Evolutionary conservation across 2,797 vertebrate species (phyloP).

Genomic region (Eupleurogrammus muticus): DNA sequence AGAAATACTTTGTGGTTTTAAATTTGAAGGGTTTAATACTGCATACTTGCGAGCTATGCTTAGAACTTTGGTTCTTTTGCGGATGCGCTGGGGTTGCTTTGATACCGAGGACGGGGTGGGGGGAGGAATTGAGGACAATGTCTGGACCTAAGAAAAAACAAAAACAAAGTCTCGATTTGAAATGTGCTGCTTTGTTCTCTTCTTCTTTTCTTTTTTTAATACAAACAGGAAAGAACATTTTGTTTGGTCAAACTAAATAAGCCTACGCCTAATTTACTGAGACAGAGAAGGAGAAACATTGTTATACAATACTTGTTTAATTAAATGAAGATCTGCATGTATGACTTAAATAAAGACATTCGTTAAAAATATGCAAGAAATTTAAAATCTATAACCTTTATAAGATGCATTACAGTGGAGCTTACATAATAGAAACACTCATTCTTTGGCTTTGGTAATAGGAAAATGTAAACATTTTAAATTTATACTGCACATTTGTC

Average conservation of each 20-base stretch:
- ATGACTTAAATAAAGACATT: no score
- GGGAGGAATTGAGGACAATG: slow-evolving; percentile 85
- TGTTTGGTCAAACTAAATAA: background rate
- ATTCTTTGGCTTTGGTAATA: slow-evolving; percentile 2
- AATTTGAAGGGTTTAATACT: background rate
- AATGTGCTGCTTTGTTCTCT: background rate
- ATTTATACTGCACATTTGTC: background rate
- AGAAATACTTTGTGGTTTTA: background rate
- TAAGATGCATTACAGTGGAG: background rate
- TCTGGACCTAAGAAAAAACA: slow-evolving; percentile 86
- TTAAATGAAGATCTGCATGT: background rate
- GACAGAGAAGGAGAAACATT: background rate
- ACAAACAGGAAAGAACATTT: slow-evolving; percentile 5
- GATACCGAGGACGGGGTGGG: slow-evolving; percentile 81
- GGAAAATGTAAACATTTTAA: background rate
- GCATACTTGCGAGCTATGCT: slow-evolving; percentile 93
- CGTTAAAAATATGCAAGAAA: background rate
- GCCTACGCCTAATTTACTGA: background rate
- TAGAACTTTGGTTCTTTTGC: slow-evolving; percentile 92
- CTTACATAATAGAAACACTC: background rate
- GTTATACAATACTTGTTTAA: background rate
- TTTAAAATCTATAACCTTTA: background rate
- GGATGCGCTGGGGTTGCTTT: slow-evolving; percentile 83
- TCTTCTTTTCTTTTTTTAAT: background rate
- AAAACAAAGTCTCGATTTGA: background rate